phyloP scores from a whole-genome alignment of 2,113 vertebrate species.

The Pterocles orientalis region DNA sequence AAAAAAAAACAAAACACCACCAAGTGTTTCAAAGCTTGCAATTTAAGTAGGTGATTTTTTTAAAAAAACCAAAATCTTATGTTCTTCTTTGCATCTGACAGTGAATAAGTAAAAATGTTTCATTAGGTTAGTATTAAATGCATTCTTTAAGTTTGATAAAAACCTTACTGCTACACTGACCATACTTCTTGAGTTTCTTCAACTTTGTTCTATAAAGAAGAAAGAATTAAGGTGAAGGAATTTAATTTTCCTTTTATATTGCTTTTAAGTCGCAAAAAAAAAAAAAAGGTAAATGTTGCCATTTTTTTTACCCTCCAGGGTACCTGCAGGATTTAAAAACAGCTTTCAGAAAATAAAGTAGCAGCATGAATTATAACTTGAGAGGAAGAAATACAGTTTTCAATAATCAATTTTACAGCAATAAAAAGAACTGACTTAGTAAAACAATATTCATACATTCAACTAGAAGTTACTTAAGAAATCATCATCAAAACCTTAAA shows the following conservation, averaged over 20 bases:
- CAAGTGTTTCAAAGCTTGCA: neutral
- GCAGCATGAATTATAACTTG: neutral
- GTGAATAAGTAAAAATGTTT: neutral
- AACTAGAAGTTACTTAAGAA: neutral
- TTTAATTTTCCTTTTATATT: neutral
- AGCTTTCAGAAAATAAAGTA: neutral
- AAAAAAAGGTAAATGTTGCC: rapidly evolving
- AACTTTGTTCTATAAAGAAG: neutral
- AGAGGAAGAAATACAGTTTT: neutral
- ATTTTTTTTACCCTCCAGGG: neutral
- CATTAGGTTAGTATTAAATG: neutral
- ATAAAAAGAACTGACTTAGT: neutral
- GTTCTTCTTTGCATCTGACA: neutral
- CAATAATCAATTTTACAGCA: neutral
- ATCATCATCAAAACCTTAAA: neutral
- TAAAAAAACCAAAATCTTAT: neutral
- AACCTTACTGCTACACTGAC: neutral
- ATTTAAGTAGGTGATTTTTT: neutral
- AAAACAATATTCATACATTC: neutral
- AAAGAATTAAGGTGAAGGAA: neutral
- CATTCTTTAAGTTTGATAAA: neutral
- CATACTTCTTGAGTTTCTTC: neutral
- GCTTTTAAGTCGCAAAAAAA: neutral
- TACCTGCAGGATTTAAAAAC: neutral
- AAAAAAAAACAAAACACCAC: neutral